Percentiles rank a stretch among this genome's conserved stretches.
Conservation (phyloP, 2,888 invertebrate species). For the Neuroscelio doddi region DNA sequence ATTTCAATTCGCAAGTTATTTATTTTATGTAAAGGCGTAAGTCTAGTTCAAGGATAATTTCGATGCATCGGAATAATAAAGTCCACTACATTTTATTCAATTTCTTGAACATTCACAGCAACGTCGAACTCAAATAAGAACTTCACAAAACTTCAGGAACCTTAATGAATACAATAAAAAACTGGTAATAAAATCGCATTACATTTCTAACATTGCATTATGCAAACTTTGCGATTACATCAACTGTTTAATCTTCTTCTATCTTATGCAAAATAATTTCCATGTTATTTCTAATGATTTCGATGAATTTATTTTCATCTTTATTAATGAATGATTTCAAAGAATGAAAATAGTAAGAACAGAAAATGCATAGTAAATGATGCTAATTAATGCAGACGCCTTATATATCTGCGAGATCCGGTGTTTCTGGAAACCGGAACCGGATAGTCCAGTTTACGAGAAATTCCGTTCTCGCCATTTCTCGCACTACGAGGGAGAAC, state of each 20-base stretch:
- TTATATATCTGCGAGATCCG: conserved; percentile 38
- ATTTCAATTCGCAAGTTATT: neutral
- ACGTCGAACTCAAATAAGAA: too few relatives aligned
- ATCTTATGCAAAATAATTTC: too few relatives aligned
- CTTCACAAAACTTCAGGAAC: too few relatives aligned
- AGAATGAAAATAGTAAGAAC: conserved; percentile 27
- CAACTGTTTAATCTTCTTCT: too few relatives aligned
- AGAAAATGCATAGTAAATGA: conserved; percentile 30
- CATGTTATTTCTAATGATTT: too few relatives aligned
- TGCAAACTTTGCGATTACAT: too few relatives aligned
- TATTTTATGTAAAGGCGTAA: neutral
- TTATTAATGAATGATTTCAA: conserved; percentile 25
- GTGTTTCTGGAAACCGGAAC: conserved; percentile 42
- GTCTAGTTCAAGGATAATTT: neutral
- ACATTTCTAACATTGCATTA: too few relatives aligned
- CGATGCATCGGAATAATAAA: conserved; percentile 15
- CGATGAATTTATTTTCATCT: too few relatives aligned
- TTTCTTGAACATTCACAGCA: too few relatives aligned
- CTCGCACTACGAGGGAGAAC: conserved; percentile 32
- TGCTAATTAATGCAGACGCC: conserved; percentile 38
- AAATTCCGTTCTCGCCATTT: conserved; percentile 38
- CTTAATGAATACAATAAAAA: too few relatives aligned
- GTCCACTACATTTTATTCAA: too few relatives aligned
- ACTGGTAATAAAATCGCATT: too few relatives aligned
- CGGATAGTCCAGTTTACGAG: conserved; percentile 42